Base-by-base conservation (phyloP, 2,113 vertebrate species). In the Saguinus imperator region DNA sequence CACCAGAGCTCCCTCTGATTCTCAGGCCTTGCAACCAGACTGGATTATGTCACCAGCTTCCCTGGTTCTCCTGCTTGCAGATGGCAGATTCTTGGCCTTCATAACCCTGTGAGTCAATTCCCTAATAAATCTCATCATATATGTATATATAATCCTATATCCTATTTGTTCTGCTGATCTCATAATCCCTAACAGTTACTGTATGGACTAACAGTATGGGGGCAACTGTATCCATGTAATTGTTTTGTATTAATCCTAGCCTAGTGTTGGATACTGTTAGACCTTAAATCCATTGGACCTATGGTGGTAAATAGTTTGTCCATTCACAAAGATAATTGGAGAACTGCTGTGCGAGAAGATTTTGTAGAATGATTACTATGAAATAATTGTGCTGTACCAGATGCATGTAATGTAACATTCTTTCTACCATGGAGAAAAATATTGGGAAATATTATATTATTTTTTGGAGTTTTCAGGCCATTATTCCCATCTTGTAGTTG, bases 191-290 rank as follows among this genome's bases (percentile, higher is more conserved):
- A 27, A 27, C 16, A 72, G 7, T 70, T 57, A 50, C 12, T 27
- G 1, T 40, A 23, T 35, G 16, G 40, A 68, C 40, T 40, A 21
- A 66, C 35, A 43, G 8, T 17, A 48, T 6, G 40, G 13, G 70
- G 10, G n/a, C 0, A 55, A 61, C 17, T 3, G 1, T 72, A 29
- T 3, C 16, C 2, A 16, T 16, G 3, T 14, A 25, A 73, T 32
- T 48, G n/a, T 50, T 52, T 13, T 45, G 2, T 25, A 35, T 52
- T 77, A 81, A 17, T 5, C 1, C 14, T 43, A 57, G 13, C 12
- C 17, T 27, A 25, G 9, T 64, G 6, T 37, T 55, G n/a, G 18
- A 21, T 23, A 25, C 2, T 50, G 32, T 40, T 57, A 58, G 23
- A 85, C 37, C 3, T 68, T 91, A 68, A 40, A 80, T 32, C 13